phyloP scores from a whole-genome alignment of 2,888 invertebrate species.

The Saturnia japonica region DNA sequence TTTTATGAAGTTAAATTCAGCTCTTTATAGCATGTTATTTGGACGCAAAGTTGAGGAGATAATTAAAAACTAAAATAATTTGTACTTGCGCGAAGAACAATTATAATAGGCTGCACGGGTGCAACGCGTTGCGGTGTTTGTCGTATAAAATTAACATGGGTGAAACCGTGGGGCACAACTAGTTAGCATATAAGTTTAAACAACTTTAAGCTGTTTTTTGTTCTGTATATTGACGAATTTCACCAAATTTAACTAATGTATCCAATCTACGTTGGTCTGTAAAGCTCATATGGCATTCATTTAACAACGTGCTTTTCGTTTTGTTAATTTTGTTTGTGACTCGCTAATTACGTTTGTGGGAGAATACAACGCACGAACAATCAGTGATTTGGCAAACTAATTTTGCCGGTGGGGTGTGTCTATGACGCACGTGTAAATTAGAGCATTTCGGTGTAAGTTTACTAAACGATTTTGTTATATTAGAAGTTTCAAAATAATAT shows the following conservation, averaged over 20 bases:
- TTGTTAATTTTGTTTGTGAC: slow-evolving; percentile 28
- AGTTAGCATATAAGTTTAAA: not conserved
- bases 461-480: not conserved
- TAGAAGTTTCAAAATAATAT: not conserved
- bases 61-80: no score
- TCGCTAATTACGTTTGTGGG: slow-evolving; percentile 44
- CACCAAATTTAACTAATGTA: not conserved
- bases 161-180: no score
- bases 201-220: not conserved
- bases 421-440: slow-evolving; percentile 22
- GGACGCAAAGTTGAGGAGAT: no score
- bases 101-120: no score
- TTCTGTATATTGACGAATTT: not conserved
- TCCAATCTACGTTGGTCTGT: not conserved
- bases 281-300: not conserved
- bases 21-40: no score
- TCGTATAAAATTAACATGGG: no score
- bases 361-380: slow-evolving; percentile 42
- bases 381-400: slow-evolving; percentile 50
- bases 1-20: no score
- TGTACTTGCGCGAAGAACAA: no score
- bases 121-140: no score
- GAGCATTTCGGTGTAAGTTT: slow-evolving; percentile 13
- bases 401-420: slow-evolving; percentile 29
- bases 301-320: slow-evolving; percentile 31